Percentiles rank a stretch among this genome's conserved stretches.
phyloP scores from a whole-genome alignment of 2,888 invertebrate species.

The Pollenia angustigena region DNA sequence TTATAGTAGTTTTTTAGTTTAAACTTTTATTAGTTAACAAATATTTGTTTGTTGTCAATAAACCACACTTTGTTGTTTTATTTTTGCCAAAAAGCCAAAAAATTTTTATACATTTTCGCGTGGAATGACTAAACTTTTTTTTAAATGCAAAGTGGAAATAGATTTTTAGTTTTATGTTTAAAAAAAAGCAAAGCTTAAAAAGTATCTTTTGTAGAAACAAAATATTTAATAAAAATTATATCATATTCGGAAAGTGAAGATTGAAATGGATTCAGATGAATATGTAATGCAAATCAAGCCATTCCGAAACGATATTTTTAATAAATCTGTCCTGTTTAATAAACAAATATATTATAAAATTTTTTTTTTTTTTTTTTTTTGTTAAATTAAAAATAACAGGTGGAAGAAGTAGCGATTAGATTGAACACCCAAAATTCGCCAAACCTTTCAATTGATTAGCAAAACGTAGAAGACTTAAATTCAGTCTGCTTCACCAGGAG shows the following conservation, averaged over 20 bases:
- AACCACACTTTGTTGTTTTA: conserved; percentile 19
- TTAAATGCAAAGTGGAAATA: conserved; percentile 14
- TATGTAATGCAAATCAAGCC: no score
- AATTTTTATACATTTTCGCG: conserved; percentile 38
- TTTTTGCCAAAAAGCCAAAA: conserved; percentile 17
- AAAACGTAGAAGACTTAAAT: no score
- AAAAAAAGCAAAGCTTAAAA: conserved; percentile 3
- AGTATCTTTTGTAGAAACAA: not conserved
- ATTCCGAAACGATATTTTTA: no score
- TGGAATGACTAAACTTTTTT: conserved; percentile 44
- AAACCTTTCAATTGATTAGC: no score
- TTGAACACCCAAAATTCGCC: no score
- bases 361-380: no score
- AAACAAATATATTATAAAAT: no score
- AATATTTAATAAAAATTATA: not conserved
- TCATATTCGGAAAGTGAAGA: not conserved
- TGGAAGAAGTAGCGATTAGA: no score
- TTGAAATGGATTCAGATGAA: no score
- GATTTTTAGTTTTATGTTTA: not conserved
- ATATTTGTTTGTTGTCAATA: conserved; percentile 38
- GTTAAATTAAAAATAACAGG: no score
- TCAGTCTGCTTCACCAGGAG: no score
- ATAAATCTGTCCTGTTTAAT: no score
- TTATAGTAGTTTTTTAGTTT: conserved; percentile 44
- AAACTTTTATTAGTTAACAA: not conserved